A percentile compares a stretch with the other conserved stretches of the same genome.
phyloP scores from a whole-genome alignment of 2,797 vertebrate species.

The Lutjanus argentimaculatus region DNA sequence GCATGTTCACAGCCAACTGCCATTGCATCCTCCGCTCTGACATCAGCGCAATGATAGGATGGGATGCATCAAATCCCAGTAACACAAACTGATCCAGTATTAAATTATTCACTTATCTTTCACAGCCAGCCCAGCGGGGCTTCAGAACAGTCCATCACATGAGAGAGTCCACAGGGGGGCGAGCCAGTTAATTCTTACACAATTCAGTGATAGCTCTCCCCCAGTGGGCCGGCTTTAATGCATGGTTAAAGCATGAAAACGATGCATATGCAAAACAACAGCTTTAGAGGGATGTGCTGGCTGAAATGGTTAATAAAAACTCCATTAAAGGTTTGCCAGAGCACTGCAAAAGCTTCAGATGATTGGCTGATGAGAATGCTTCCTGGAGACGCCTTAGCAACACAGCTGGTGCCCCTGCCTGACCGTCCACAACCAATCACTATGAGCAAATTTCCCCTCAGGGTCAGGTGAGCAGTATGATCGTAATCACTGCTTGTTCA shows the following conservation, averaged over 20 bases:
- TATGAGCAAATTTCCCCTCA: slow-evolving; percentile 16
- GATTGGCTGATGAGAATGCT: slow-evolving; percentile 53
- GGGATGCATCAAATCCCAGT: slow-evolving; percentile 30
- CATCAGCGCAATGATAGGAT: slow-evolving; percentile 28
- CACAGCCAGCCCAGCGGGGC: slow-evolving; percentile 16
- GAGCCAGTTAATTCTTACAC: slow-evolving; percentile 42
- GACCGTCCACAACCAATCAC: slow-evolving; percentile 58
- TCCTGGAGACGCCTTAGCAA: slow-evolving; percentile 63
- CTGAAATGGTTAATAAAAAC: slow-evolving; percentile 16
- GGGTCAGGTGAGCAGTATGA: slow-evolving; percentile 38
- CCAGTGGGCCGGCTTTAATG: slow-evolving; percentile 30
- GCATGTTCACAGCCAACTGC: slow-evolving; percentile 28
- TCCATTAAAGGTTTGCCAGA: slow-evolving; percentile 29
- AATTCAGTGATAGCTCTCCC: slow-evolving; percentile 16
- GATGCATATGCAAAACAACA: slow-evolving; percentile 25
- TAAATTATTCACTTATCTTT: slow-evolving; percentile 73
- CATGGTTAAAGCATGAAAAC: slow-evolving; percentile 27
- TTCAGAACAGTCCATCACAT: slow-evolving; percentile 48
- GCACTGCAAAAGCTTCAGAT: slow-evolving; percentile 15
- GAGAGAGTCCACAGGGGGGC: slow-evolving; percentile 32
- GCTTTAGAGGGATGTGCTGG: slow-evolving; percentile 14
- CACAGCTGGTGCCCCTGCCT: slow-evolving; percentile 38
- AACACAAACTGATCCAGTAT: slow-evolving; percentile 37
- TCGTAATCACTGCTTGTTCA: slow-evolving; percentile 45
- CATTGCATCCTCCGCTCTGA: slow-evolving; percentile 37